Base-by-base conservation (phyloP, 2,113 vertebrate species). In the Barnardius zonarius region DNA sequence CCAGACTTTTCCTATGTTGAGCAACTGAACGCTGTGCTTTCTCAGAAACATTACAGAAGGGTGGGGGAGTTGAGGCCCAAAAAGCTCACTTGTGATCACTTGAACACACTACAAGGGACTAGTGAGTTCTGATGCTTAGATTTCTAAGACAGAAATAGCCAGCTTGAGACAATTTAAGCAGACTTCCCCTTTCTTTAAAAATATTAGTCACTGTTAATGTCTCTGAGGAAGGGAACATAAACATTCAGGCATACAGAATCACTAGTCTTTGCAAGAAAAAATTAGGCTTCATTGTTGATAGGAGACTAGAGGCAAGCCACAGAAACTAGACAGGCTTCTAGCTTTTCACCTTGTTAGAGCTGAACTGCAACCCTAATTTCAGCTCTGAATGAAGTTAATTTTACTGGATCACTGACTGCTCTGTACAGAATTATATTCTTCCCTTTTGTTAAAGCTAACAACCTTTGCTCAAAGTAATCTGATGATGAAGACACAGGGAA, bases 391-490 rank as follows among this genome's bases (percentile, higher is more conserved):
- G 33, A 92, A 84, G 67, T 69, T 49, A 48, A 91, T 93, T 87
- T 89, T 85, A 86, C 73, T 70, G 70, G 68, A 80, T 93, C 27
- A 17, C 79, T 69, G 69, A 49, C 66, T 90, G 57, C 51, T 80
- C 68, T 77, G 12, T 52, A 62, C 25, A 77, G 63, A 66, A 64
- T 1, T 0, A 74, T 59, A 81, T 77, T 67, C 76, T 73, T 37
- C 31, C 43, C 46, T 91, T 90, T 93, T 92, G n/a, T 62, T 87
- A 76, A 88, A 92, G n/a, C 37, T 93, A 88, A 46, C 69, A 83
- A 43, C 30, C 20, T 89, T 62, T 81, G 17, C 78, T 86, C n/a
- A 54, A 82, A 86, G 88, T 57, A 92, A 80, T 70, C 19, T 23
- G 8, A 23, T 51, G 24, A 85, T 54, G 27, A 57, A 76, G 24